Evolutionary conservation across 2,113 vertebrate genomes (phyloP), one percentile per base, ranked within the genome.

Genomic region (Hemibagrus wyckioides): DNA sequence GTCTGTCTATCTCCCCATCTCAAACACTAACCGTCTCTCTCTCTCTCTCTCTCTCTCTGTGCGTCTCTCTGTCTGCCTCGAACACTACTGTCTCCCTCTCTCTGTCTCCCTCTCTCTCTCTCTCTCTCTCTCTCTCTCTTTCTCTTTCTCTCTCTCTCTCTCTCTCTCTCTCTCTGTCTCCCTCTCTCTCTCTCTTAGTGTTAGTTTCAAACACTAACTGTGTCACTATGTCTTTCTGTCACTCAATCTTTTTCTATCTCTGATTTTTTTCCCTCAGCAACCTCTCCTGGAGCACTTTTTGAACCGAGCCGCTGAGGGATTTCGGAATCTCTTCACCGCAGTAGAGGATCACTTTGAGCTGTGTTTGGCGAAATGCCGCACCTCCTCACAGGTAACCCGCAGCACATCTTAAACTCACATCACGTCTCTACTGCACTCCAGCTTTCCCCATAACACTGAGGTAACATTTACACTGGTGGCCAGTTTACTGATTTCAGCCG

Each of bases 321-420:
- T 99, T 92, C 97, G 97, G 92, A 99, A 99, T 90, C 97, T 99
- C 77, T 99, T 99, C 94, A 97, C 96, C 67, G 98, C 98, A 0
- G 98, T 99, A 0, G 97, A 98, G 92, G 98, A 99, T 93, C 98
- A 98, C 91, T 99, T 99, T 80, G 97, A 99, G 89, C 90, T 99
- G 65, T 99, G 98, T 86, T 93, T 99, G 93, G 98, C 98, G 0
- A 99, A 99, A 90, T 99, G 98, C 88, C 94, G 98, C 81, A 99
- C 98, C 30, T 99, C 98, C 0, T 99, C 98, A 52, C 98, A 99
- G 96, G 98, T 99, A 90, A 77, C 94, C 83, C n/a, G 9, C 44
- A 48, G 44, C 44, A 48, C n/a, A n/a, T n/a, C n/a, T 30, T 25
- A 56, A 28, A 52, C 11, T 36, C 15, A 1, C 54, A 39, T 56